Evolutionary conservation across 2,113 vertebrate genomes (phyloP).

Genomic region (Xenopus tropicalis): UCB_Xtro_10.0 CM004446.2:126484501-126485000

Average conservation of each 20-base stretch:
- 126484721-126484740: background rate
- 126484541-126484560: conserved; percentile 27
- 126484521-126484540: conserved; percentile 27
- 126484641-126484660: conserved; percentile 1
- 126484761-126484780: background rate
- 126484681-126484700: background rate
- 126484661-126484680: background rate
- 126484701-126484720: background rate
- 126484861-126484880: too few species aligned
- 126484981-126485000: too few species aligned
- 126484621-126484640: conserved; percentile 31
- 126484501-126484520: background rate
- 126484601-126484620: conserved; percentile 41
- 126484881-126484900: too few species aligned
- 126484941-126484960: too few species aligned
- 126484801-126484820: background rate
- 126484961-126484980: too few species aligned
- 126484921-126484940: too few species aligned
- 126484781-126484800: background rate
- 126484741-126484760: background rate
- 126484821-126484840: background rate
- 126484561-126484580: conserved; percentile 22
- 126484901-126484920: too few species aligned
- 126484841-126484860: too few species aligned
- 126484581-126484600: conserved; percentile 25